phyloP scores from a whole-genome alignment of 2,797 vertebrate genomes.

The Helostoma temminkii region DNA sequence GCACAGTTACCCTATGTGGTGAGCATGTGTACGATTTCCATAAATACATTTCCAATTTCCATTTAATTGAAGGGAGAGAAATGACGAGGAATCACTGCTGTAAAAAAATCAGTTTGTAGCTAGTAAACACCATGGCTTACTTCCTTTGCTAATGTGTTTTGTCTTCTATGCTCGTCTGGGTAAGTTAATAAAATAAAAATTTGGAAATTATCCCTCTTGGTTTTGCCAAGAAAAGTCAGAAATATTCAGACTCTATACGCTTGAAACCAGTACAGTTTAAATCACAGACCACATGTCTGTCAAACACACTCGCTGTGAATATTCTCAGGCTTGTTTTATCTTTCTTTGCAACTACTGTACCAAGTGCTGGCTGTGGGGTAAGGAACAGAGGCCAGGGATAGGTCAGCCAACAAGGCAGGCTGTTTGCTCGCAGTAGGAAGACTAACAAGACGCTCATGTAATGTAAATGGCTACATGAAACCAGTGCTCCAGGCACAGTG shows the following conservation, averaged over 20 bases:
- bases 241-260: neutral
- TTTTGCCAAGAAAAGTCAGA: neutral
- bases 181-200: too few relatives aligned
- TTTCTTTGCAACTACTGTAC: slow-evolving; percentile 22
- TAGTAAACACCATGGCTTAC: neutral
- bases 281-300: neutral
- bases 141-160: too few relatives aligned
- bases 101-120: neutral
- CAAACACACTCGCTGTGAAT: slow-evolving; percentile 20
- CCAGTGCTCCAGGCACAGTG: slow-evolving; percentile 10
- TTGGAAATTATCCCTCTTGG: too few relatives aligned
- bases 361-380: slow-evolving; percentile 14
- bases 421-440: slow-evolving; percentile 30
- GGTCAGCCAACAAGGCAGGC: slow-evolving; percentile 61
- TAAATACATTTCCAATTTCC: slow-evolving; percentile 19
- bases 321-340: slow-evolving; percentile 27
- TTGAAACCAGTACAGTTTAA: neutral
- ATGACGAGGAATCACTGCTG: slow-evolving; percentile 3
- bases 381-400: slow-evolving; percentile 53
- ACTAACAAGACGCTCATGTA: slow-evolving; percentile 61
- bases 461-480: slow-evolving; percentile 55
- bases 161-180: too few relatives aligned
- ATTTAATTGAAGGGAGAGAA: slow-evolving; percentile 2
- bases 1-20: slow-evolving; percentile 15
- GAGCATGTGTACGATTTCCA: slow-evolving; percentile 27